Evolutionary conservation across 2,888 invertebrate species (phyloP).

Genomic region (Fragum fragum): DNA sequence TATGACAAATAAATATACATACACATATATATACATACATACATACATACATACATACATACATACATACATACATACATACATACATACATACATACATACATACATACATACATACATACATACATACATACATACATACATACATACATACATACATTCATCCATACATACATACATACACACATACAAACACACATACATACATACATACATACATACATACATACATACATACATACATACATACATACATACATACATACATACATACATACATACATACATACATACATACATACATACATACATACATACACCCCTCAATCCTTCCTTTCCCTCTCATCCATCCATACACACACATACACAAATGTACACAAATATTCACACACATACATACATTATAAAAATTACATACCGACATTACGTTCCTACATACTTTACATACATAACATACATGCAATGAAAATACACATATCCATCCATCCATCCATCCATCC

Average conservation of each 20-base stretch:
- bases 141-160: slow-evolving; percentile 44
- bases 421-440: no score
- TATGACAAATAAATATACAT: slow-evolving; percentile 6
- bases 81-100: slow-evolving; percentile 20
- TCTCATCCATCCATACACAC: no score
- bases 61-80: slow-evolving; percentile 31
- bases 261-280: slow-evolving; percentile 49
- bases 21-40: slow-evolving; percentile 24
- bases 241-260: slow-evolving; percentile 49
- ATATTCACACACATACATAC: no score
- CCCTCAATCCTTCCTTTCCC: no score
- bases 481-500: no score
- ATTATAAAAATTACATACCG: no score
- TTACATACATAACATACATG: no score
- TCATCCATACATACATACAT: no score
- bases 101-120: slow-evolving; percentile 29
- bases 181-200: no score
- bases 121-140: slow-evolving; percentile 43
- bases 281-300: slow-evolving; percentile 50
- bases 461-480: no score
- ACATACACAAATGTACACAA: no score
- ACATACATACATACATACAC: slow-evolving; percentile 51
- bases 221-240: slow-evolving; percentile 45
- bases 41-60: slow-evolving; percentile 28
- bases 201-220: slow-evolving; percentile 15